Evolutionary conservation across 92 coral and sea anemone genomes (phyloP).

Genomic region (Pocillopora grandis): DNA sequence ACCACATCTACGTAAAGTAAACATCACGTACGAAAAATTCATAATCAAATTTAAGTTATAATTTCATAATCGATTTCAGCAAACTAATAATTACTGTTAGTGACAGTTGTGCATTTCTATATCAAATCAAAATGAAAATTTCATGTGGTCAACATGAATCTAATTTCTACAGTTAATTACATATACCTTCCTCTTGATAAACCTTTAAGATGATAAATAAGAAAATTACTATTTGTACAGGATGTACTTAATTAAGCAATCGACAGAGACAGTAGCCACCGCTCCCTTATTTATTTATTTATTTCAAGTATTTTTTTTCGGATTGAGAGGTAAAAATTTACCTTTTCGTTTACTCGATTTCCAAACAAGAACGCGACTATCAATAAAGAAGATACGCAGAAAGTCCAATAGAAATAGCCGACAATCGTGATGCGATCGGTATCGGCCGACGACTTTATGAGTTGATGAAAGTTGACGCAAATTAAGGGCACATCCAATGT

Average conservation of each 20-base stretch:
- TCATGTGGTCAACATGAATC: too few relatives aligned
- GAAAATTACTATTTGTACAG: background rate
- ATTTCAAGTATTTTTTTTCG: background rate
- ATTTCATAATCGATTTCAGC: too few relatives aligned
- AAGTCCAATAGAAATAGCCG: slow-evolving; percentile 16
- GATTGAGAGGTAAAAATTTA: background rate
- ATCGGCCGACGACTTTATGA: background rate
- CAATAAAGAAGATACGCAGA: background rate
- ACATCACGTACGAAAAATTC: too few relatives aligned
- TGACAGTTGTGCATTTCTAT: too few relatives aligned
- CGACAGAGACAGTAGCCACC: too few relatives aligned
- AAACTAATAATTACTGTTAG: too few relatives aligned
- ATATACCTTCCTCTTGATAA: background rate
- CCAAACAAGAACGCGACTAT: slow-evolving; percentile 11
- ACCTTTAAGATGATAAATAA: background rate
- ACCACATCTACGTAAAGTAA: too few relatives aligned
- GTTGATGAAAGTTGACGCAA: background rate
- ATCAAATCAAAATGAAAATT: too few relatives aligned
- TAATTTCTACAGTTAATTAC: too few relatives aligned
- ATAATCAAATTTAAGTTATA: too few relatives aligned
- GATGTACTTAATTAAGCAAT: background rate
- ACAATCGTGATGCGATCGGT: background rate
- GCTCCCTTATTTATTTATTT: too few relatives aligned
- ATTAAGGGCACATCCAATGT: slow-evolving; percentile 16
- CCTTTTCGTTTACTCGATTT: slow-evolving; percentile 23